A percentile compares a stretch with the other conserved stretches of the same genome.
Conservation (phyloP, 2,113 vertebrate genomes). For the Chitala chitala region DNA sequence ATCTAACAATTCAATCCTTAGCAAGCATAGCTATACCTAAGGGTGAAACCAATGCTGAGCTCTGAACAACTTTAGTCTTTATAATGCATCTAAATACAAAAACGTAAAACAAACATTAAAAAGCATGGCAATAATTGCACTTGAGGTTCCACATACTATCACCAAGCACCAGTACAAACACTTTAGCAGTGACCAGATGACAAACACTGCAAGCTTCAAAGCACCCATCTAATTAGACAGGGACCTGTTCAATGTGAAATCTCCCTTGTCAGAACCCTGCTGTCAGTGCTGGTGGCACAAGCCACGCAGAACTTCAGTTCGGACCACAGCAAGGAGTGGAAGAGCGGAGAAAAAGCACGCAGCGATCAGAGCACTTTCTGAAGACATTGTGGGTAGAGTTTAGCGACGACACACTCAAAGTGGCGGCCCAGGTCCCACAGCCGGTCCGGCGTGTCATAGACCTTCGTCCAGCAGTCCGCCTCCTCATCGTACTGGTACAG, state of each 20-base stretch:
- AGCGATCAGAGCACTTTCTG: conserved; percentile 91
- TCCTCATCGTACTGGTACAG: conserved; percentile 93
- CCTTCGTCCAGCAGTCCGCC: conserved; percentile 83
- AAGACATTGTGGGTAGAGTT: conserved; percentile 98
- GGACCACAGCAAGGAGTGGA: no score
- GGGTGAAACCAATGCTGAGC: background rate
- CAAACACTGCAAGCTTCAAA: conserved; percentile 76
- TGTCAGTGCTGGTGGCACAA: conserved; percentile 57
- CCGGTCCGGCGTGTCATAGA: conserved; percentile 92
- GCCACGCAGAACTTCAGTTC: conserved; percentile 38
- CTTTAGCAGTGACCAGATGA: conserved; percentile 47
- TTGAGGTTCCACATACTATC: conserved; percentile 72
- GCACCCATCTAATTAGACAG: conserved; percentile 70
- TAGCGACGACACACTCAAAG: conserved; percentile 98
- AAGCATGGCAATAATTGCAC: conserved; percentile 91
- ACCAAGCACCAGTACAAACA: conserved; percentile 57
- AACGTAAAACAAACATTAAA: conserved; percentile 32
- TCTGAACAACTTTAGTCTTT: background rate
- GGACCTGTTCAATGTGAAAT: conserved; percentile 55
- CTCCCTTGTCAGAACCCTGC: conserved; percentile 24
- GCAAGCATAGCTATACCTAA: no score
- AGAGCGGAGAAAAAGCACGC: no score
- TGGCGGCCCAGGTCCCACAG: conserved; percentile 98
- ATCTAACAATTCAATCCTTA: no score
- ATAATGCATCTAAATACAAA: background rate